Conservation (phyloP, 2,888 invertebrate species). For the Agrochola circellaris region DNA sequence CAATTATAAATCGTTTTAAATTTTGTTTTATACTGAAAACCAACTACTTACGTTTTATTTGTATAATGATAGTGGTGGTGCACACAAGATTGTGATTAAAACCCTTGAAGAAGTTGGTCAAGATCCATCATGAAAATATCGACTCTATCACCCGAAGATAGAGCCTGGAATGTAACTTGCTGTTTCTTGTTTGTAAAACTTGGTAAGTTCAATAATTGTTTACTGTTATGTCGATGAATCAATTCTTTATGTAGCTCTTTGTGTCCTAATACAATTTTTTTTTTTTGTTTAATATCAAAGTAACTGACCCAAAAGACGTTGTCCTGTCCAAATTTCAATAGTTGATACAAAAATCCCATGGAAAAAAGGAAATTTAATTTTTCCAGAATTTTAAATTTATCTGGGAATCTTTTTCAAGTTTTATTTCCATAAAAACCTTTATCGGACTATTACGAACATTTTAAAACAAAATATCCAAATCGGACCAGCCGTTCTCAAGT, state of each 20-base stretch:
- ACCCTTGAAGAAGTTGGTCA: constrained; percentile 4
- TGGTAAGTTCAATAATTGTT: constrained; percentile 11
- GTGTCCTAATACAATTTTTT: not conserved
- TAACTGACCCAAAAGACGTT: not conserved
- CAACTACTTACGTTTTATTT: constrained; percentile 14
- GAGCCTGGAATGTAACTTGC: not conserved
- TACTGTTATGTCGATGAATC: constrained; percentile 4
- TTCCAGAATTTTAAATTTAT: too few species aligned
- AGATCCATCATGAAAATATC: constrained; percentile 14
- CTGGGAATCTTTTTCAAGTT: too few species aligned
- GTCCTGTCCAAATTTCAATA: too few species aligned
- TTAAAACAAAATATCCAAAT: too few species aligned
- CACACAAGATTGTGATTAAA: constrained; percentile 27
- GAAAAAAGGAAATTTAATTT: too few species aligned
- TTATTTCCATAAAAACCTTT: too few species aligned
- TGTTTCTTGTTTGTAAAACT: not conserved
- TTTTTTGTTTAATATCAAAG: not conserved
- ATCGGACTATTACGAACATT: too few species aligned
- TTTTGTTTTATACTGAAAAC: constrained; percentile 39
- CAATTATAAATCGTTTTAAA: constrained; percentile 4
- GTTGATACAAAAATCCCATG: too few species aligned
- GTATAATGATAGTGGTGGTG: constrained; percentile 10
- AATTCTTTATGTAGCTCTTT: constrained; percentile 16
- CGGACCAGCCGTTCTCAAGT: too few species aligned
- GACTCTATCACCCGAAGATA: not conserved